Percentiles rank a stretch among this genome's conserved stretches.
These are phyloP conservation scores for Cryptus viduatorius DNA, from an alignment of 2,888 invertebrate genomes.

Conservation along the genomic window DNA sequence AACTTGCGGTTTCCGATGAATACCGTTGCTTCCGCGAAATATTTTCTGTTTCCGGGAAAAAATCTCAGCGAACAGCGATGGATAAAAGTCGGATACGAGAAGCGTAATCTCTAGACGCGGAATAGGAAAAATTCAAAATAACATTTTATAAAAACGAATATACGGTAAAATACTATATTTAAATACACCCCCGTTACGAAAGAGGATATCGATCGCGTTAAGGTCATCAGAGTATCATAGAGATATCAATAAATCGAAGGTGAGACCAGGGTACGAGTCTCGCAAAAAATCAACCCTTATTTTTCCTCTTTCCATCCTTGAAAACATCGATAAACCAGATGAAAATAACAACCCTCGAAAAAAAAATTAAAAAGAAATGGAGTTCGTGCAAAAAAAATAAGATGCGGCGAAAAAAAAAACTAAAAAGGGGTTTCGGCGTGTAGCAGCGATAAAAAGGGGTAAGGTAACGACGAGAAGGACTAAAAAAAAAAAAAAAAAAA, in stretches of 20 bases:
- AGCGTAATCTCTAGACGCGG: neutral
- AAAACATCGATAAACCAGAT: neutral
- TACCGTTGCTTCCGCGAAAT: neutral
- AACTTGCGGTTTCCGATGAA: neutral
- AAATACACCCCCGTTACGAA: conserved; percentile 1
- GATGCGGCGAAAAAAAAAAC: neutral
- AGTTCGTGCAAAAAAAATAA: conserved; percentile 25
- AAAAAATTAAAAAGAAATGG: conserved; percentile 30
- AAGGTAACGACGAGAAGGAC: conserved; percentile 13
- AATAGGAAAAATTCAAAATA: neutral
- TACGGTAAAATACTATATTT: neutral
- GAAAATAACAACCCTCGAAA: conserved; percentile 6
- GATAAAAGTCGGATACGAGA: neutral
- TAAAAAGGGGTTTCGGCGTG: neutral
- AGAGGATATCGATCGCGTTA: neutral
- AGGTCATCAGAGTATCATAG: conserved; percentile 31
- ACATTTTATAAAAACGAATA: neutral
- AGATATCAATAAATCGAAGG: conserved; percentile 54
- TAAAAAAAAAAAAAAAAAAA: conserved; percentile 24
- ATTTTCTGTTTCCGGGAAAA: neutral
- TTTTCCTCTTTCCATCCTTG: neutral
- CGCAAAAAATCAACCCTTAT: neutral
- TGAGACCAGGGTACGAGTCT: conserved; percentile 4
- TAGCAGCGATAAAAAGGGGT: conserved; percentile 18
- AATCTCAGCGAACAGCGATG: neutral